Percentiles rank a stretch among this genome's conserved stretches.
Conservation (phyloP, 2,113 vertebrate species). For the Bagarius yarrelli region DNA sequence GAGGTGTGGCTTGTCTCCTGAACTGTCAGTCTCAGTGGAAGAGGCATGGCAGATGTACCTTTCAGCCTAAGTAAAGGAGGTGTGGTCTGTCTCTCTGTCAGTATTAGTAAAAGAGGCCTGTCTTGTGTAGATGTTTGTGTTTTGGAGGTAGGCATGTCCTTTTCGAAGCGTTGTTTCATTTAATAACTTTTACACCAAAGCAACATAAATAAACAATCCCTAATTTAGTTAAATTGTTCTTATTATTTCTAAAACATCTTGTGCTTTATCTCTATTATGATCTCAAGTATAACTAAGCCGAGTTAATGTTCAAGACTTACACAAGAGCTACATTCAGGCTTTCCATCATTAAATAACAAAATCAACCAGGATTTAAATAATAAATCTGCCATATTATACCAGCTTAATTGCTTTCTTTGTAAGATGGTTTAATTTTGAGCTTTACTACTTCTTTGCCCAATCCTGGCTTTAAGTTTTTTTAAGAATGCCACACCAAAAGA, state of each 20-base stretch:
- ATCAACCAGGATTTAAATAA: constrained; percentile 23
- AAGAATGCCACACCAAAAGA: not conserved
- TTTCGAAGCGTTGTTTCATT: too few species aligned
- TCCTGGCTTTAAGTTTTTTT: constrained; percentile 27
- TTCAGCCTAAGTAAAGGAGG: not conserved
- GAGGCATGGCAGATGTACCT: not conserved
- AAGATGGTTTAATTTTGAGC: constrained; percentile 10
- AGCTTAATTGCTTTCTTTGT: constrained; percentile 5
- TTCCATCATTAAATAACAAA: not conserved
- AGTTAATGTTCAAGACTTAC: not conserved
- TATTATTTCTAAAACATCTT: not conserved
- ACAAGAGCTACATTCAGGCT: not conserved
- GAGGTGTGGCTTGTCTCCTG: too few species aligned
- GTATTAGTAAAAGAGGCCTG: not conserved
- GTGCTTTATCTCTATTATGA: not conserved
- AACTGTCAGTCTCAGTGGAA: too few species aligned
- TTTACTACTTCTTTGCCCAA: constrained; percentile 8
- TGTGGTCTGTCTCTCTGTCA: not conserved
- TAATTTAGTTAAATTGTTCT: not conserved
- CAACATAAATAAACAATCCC: not conserved
- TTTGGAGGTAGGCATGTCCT: too few species aligned
- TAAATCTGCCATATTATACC: not conserved
- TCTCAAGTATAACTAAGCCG: not conserved
- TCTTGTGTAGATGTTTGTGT: too few species aligned
- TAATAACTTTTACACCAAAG: too few species aligned